Conservation (phyloP, 2,797 vertebrate genomes). For the Gallinago nigripennis region DNA sequence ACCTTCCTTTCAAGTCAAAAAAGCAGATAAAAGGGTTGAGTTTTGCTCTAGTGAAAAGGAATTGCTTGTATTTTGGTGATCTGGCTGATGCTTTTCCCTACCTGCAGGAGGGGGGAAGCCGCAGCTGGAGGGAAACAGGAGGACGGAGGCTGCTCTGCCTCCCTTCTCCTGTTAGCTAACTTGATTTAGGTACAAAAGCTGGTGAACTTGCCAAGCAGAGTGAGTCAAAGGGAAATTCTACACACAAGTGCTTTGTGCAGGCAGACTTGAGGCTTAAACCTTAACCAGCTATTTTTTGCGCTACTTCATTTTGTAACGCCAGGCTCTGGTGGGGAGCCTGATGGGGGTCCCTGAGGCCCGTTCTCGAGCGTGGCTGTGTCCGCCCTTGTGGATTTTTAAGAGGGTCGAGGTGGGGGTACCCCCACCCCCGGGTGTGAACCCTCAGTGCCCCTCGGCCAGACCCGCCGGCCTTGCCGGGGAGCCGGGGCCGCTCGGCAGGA, state of each 20-base stretch:
- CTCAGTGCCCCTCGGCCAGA: rapidly evolving
- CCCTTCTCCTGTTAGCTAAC: rapidly evolving
- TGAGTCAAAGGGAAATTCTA: not conserved
- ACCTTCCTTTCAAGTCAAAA: not conserved
- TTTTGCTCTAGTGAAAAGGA: not conserved
- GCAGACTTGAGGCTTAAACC: not conserved
- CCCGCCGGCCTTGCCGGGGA: rapidly evolving
- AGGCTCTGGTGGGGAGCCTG: not conserved
- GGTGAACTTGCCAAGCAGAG: rapidly evolving
- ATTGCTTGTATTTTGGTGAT: not conserved
- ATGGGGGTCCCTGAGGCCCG: rapidly evolving
- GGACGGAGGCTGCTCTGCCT: rapidly evolving
- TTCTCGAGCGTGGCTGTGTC: rapidly evolving
- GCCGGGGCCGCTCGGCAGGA: rapidly evolving
- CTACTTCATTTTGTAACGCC: rapidly evolving
- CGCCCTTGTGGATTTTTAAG: not conserved
- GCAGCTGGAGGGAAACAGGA: not conserved
- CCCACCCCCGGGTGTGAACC: not conserved
- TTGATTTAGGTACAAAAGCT: rapidly evolving
- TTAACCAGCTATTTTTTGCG: not conserved
- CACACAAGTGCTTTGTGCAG: not conserved
- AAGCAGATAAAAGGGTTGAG: not conserved
- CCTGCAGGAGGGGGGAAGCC: not conserved
- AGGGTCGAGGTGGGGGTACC: no score
- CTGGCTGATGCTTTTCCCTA: not conserved